Base-by-base conservation (phyloP, 2,888 invertebrate genomes). In the Papilio elwesi region DNA sequence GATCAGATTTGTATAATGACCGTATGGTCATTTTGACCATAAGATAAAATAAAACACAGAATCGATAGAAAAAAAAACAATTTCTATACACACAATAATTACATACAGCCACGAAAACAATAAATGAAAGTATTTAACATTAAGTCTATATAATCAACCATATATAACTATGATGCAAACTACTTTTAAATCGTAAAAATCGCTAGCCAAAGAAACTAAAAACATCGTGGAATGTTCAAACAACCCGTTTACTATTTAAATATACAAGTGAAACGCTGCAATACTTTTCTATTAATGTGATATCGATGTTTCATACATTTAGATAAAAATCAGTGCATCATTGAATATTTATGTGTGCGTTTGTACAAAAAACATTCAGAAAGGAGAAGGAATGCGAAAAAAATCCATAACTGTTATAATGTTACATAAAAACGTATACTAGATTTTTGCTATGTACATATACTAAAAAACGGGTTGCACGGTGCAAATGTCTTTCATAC, bases 391-490 rank as follows among this genome's bases (percentile, higher is more conserved):
- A 73, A 73, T 73, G 73, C 65, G 59, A 43, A 69, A 43, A 51
- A 26, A 64, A 68, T 68, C 38, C 3, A 65, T 8, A 38, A 10
- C 15, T 51, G 26, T 52, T 59, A 55, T 6, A 16, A 71, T 13
- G n/a, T 71, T n/a, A 15, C 36, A 49, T n/a, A 38, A 43, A 52
- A 0, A 68, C n/a, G 55, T 53, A 77, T 77, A 78, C 76, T 78
- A 76, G 70, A 75, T 70, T 69, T 63, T 15, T 26, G 4, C 26
- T 26, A 26, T 26, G 26, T 68, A 47, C 15, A 36, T 43, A 53
- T 51, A 52, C 13, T 49, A 74, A 67, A 59, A 69, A 52, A 59
- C 71, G 49, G 70, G 47, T 71, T 62, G 68, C 13, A 57, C 52
- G 64, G 66, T 64, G 47, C 11, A 52, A 68, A 63, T 76, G 76